Conservation (phyloP, 1,140 invertebrate species). For the Drosophila kanapiae region DNA sequence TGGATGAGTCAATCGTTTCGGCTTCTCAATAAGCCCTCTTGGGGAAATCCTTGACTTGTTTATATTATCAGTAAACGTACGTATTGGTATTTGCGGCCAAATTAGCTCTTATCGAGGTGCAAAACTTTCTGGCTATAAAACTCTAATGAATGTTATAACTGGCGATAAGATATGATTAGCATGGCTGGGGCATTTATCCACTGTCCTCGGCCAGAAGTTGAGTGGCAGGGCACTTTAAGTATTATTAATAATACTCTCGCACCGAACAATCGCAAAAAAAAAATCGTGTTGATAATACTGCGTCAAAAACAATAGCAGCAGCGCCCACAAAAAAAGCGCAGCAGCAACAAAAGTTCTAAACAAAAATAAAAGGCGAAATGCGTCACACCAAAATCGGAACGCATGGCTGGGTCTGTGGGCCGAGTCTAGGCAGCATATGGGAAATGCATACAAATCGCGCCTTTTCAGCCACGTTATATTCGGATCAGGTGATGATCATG, state of each 20-base stretch:
- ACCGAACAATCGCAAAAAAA: conserved; percentile 28
- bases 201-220: conserved; percentile 5
- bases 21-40: not conserved
- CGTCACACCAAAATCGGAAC: conserved; percentile 58
- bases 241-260: conserved; percentile 39
- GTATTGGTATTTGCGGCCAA: conserved; percentile 10
- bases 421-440: conserved; percentile 21
- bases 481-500: conserved; percentile 23
- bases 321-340: conserved; percentile 6
- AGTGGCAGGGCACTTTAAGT: conserved; percentile 39
- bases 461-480: conserved; percentile 25
- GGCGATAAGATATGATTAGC: conserved; percentile 38
- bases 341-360: conserved; percentile 37
- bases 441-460: conserved; percentile 62
- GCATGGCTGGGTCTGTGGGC: conserved; percentile 31
- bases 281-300: conserved; percentile 56
- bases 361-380: conserved; percentile 48
- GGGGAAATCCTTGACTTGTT: conserved; percentile 20
- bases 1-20: conserved; percentile 11
- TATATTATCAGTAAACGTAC: not conserved
- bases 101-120: conserved; percentile 28
- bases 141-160: conserved; percentile 19
- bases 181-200: conserved; percentile 40
- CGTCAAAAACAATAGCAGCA: conserved; percentile 32
- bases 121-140: conserved; percentile 30